Evolutionary conservation across 1,140 invertebrate genomes (phyloP), one percentile per base, ranked within the genome.

Genomic region (Nephila pilipes): DNA sequence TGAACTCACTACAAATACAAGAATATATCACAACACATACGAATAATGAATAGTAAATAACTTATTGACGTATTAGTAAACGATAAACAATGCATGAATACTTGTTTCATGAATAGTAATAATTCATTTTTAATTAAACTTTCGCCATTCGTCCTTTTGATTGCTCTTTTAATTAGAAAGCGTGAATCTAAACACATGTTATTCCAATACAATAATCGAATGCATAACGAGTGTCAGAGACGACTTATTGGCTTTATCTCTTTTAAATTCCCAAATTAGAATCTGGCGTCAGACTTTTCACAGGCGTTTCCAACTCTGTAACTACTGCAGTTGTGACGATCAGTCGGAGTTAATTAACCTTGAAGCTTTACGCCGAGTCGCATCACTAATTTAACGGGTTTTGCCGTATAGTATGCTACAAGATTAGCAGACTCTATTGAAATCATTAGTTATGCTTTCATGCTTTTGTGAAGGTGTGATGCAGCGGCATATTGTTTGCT

Each of bases 391-490:
- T 91, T 60, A 83, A 91, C 57, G 88, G 55, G 55, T n/a, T 55
- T 16, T 32, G 22, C 65, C 18, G 4, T 90, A 36, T 18, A 36
- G 32, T 12, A n/a, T 20, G 57, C 46, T 60, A 91, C 22, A 32
- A 65, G 36, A 83, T 81, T 81, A 83, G 89, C 79, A 25, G 55
- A 83, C 38, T 91, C 18, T 83, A 83, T 91, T 83, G 36, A 83
- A 83, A 25, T 91, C 69, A 91, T 91, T 91, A 83, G 89, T 57
- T 38, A 83, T 46, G 79, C 79, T 75, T 63, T 91, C 89, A 91
- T 91, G 89, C 89, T 60, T 83, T 16, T 58, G 5, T 36, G 79
- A 46, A 83, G 32, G 6, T 14, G 36, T 55, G 80, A 83, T 55
- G 80, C 80, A 83, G 80, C 80, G 46, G 80, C 80, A 25, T 46